Conservation (phyloP, 1,140 invertebrate species). For the Temnothorax longispinosus region DNA sequence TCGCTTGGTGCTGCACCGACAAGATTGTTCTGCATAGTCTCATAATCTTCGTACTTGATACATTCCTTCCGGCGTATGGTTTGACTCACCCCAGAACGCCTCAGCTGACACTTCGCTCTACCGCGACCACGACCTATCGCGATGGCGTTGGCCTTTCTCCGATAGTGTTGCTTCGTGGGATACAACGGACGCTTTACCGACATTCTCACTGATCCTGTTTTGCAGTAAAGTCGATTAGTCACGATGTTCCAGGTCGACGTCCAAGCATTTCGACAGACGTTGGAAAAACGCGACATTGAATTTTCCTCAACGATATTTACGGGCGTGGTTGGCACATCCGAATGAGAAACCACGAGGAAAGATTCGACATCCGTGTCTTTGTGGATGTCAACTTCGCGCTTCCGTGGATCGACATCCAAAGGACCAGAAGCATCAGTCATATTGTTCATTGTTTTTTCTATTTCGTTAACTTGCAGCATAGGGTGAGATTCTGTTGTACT, state of each 20-base stretch:
- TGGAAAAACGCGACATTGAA: conserved; percentile 11
- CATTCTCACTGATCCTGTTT: neutral
- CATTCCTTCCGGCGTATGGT: conserved; percentile 75
- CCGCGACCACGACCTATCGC: conserved; percentile 72
- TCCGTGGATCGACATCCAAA: neutral
- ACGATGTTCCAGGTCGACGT: conserved; percentile 11
- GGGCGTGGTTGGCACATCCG: neutral
- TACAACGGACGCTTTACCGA: conserved; percentile 37
- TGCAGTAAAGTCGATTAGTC: conserved; percentile 44
- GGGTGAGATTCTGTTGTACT: conserved; percentile 32
- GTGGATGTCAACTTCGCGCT: neutral
- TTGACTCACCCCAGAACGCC: conserved; percentile 78
- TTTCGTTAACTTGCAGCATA: neutral
- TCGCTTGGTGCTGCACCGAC: conserved; percentile 68
- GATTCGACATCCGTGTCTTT: neutral
- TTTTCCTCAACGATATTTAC: neutral
- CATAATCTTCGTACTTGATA: conserved; percentile 65
- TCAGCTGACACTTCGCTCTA: conserved; percentile 73
- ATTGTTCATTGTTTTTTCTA: neutral
- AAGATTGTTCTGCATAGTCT: conserved; percentile 17
- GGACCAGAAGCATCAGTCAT: neutral
- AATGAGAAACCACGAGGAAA: neutral
- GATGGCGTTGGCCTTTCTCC: conserved; percentile 61
- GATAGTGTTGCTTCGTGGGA: conserved; percentile 49
- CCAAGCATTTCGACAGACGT: conserved; percentile 64